A percentile compares a stretch with the other conserved stretches of the same genome.
These are phyloP conservation scores for Drosophila pandora DNA, from an alignment of 1,140 invertebrate species.

Conservation along the genomic window DNA sequence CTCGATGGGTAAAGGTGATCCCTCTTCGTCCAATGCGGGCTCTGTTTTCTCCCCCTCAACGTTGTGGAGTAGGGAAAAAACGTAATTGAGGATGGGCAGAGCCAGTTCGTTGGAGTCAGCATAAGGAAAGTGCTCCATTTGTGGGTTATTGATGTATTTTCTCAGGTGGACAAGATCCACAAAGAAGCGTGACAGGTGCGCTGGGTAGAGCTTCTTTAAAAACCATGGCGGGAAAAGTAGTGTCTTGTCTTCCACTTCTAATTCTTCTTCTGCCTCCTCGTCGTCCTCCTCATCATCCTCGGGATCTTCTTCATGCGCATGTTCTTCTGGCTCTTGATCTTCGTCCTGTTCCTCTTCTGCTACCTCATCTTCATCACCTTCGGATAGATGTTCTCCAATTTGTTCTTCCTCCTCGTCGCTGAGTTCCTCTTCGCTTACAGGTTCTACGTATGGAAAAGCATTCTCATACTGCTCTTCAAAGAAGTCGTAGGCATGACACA, in stretches of 20 bases:
- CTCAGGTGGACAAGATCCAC: constrained; percentile 88
- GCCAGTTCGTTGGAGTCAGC: constrained; percentile 86
- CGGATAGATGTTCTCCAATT: neutral
- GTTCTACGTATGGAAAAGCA: constrained; percentile 44
- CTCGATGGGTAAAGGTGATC: constrained; percentile 43
- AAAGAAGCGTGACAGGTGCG: constrained; percentile 86
- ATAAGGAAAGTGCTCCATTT: constrained; percentile 89
- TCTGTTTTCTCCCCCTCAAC: constrained; percentile 39
- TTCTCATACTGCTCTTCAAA: constrained; percentile 84
- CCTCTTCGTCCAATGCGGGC: constrained; percentile 35
- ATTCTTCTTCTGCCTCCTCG: constrained; percentile 14
- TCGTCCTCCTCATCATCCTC: constrained; percentile 32
- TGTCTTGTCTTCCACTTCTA: constrained; percentile 61
- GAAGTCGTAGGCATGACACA: constrained; percentile 85
- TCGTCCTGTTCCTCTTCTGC: neutral
- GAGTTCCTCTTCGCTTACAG: constrained; percentile 40
- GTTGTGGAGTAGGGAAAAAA: constrained; percentile 87
- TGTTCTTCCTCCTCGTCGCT: constrained; percentile 26
- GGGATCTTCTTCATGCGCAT: neutral
- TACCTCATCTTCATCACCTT: constrained; percentile 4
- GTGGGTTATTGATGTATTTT: constrained; percentile 88
- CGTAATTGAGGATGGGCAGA: constrained; percentile 87
- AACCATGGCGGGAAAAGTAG: constrained; percentile 87
- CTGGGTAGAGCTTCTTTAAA: constrained; percentile 86
- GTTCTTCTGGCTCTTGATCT: constrained; percentile 15